Percentiles rank a stretch among this genome's conserved stretches.
Conservation (phyloP, 2,797 vertebrate genomes). For the Streptopelia turtur region DNA sequence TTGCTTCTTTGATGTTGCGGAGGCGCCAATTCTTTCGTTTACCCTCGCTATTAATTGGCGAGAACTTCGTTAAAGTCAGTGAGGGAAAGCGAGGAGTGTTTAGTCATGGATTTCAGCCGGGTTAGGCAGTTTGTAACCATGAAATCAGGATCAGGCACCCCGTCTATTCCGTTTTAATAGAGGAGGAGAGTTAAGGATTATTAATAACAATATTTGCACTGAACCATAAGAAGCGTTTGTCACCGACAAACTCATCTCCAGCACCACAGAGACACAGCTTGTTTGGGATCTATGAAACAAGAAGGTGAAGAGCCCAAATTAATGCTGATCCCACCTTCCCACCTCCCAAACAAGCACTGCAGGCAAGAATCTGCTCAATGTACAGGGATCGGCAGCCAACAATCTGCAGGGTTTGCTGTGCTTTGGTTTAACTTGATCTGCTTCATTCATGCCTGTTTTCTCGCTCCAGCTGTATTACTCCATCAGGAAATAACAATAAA, state of each 20-base stretch:
- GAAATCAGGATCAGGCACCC: neutral
- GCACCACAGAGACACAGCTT: neutral
- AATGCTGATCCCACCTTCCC: neutral
- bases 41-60: neutral
- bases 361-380: neutral
- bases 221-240: neutral
- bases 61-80: neutral
- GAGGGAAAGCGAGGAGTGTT: neutral
- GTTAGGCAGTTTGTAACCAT: neutral
- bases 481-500: slow-evolving; percentile 42
- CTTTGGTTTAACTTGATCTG: neutral
- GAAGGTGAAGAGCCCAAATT: neutral
- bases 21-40: neutral
- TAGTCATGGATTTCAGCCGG: neutral
- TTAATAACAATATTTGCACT: neutral
- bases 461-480: neutral
- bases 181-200: neutral
- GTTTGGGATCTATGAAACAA: neutral
- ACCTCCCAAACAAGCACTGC: neutral
- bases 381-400: neutral
- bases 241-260: rapidly evolving
- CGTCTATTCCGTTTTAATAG: neutral
- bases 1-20: neutral
- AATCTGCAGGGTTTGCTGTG: neutral
- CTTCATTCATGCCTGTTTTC: neutral